These are phyloP conservation scores for Trichonephila clavipes DNA, from an alignment of 1,140 invertebrate species.

Conservation along the genomic window DNA sequence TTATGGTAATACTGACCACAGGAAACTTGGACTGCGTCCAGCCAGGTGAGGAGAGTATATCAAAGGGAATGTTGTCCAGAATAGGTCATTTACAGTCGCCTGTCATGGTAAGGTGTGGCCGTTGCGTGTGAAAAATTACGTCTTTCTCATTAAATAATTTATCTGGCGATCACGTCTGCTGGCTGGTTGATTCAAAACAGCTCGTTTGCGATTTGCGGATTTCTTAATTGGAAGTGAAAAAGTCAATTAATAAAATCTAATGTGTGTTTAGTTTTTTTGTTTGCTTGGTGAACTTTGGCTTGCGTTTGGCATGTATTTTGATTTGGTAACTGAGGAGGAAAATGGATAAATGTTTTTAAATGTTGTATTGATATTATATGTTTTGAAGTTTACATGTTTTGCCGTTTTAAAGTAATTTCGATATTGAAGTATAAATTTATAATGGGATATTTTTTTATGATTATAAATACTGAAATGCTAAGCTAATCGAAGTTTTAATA, in stretches of 20 bases:
- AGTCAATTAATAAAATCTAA: neutral
- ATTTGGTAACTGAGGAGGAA: no score
- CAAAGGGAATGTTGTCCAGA: constrained; percentile 2
- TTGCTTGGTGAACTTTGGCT: neutral
- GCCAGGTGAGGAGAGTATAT: neutral
- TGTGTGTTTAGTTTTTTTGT: neutral
- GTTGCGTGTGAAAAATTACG: constrained; percentile 41
- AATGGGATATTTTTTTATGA: no score
- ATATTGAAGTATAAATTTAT: no score
- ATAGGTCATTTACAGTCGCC: constrained; percentile 17
- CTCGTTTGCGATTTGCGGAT: neutral
- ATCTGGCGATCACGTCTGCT: neutral
- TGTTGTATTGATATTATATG: no score
- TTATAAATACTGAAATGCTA: no score
- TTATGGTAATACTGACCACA: constrained; percentile 11
- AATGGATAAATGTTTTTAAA: no score
- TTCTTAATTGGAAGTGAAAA: constrained; percentile 6
- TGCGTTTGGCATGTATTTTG: no score
- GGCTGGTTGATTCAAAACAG: constrained; percentile 26
- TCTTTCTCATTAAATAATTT: constrained; percentile 41
- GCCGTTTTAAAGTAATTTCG: no score
- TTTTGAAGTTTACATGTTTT: no score
- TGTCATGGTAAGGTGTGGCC: neutral
- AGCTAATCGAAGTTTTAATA: no score
- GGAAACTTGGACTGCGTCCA: neutral